Evolutionary conservation across 2,113 vertebrate species (phyloP).

Genomic region (Myocastor coypus): DNA sequence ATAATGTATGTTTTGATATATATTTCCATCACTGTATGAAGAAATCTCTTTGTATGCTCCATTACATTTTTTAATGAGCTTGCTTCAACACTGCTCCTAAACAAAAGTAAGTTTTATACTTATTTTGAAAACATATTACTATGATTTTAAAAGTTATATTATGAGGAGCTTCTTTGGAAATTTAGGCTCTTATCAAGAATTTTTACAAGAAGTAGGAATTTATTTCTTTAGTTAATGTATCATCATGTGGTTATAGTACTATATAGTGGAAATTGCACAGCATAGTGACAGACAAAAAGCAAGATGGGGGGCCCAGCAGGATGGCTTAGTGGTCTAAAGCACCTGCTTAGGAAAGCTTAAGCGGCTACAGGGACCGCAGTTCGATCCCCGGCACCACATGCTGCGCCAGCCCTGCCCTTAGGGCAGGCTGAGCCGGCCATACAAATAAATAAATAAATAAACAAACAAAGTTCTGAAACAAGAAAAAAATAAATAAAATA

Average conservation of each 20-base stretch:
- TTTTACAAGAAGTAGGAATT: conserved; percentile 28
- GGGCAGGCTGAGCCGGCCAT: no score
- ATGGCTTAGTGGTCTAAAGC: no score
- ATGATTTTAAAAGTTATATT: neutral
- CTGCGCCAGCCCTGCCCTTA: no score
- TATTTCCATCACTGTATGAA: neutral
- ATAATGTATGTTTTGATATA: neutral
- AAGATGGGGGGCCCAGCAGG: no score
- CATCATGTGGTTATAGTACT: neutral
- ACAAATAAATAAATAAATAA: no score
- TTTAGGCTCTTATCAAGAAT: neutral
- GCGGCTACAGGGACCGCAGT: no score
- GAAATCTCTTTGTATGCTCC: neutral
- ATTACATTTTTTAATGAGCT: neutral
- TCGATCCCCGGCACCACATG: no score
- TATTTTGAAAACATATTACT: conserved; percentile 11
- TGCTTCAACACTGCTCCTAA: neutral
- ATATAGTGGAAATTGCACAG: neutral
- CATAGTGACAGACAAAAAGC: neutral
- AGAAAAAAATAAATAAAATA: no score
- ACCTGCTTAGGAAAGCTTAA: no score
- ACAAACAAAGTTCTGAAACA: no score
- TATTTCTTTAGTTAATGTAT: conserved; percentile 18
- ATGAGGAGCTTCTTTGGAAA: neutral
- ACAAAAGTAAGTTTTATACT: neutral